Evolutionary conservation across 1,140 invertebrate genomes (phyloP).

Genomic region (Lucilia sericata): DNA sequence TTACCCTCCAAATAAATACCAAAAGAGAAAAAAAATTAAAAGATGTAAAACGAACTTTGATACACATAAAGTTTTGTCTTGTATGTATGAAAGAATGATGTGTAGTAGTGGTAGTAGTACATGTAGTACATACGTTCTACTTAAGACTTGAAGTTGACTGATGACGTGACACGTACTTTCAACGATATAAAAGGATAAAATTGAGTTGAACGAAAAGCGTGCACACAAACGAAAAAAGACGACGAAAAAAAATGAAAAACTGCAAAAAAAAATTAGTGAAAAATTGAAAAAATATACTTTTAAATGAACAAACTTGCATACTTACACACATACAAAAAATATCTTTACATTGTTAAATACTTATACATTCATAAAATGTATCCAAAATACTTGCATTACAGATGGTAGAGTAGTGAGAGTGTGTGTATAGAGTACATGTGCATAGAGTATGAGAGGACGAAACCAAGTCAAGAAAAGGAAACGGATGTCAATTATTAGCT

Average conservation of each 20-base stretch:
- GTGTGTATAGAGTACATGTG: too few relatives aligned
- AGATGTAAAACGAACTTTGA: too few relatives aligned
- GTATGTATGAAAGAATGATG: background rate
- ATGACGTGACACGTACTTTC: constrained; percentile 45
- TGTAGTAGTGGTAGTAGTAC: background rate
- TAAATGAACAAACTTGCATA: background rate
- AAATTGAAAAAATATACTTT: constrained; percentile 25
- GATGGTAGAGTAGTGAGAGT: too few relatives aligned
- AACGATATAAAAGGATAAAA: constrained; percentile 44
- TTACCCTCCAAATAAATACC: too few relatives aligned
- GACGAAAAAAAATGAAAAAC: background rate
- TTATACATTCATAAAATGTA: constrained; percentile 12
- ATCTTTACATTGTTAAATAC: constrained; percentile 19
- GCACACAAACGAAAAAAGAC: constrained; percentile 14
- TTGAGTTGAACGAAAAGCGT: constrained; percentile 10
- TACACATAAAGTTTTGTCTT: too few relatives aligned
- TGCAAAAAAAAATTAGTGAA: constrained; percentile 12
- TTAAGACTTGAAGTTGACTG: constrained; percentile 44
- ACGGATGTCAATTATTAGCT: constrained; percentile 43
- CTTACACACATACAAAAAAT: background rate
- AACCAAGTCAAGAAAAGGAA: constrained; percentile 28
- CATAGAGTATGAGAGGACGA: background rate
- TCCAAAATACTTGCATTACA: background rate
- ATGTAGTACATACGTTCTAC: constrained; percentile 24
- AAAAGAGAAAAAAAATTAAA: too few relatives aligned